A percentile compares a stretch with the other conserved stretches of the same genome.
Evolutionary conservation across 2,113 vertebrate genomes (phyloP).

Genomic region (Leucopsar rothschildi): DNA sequence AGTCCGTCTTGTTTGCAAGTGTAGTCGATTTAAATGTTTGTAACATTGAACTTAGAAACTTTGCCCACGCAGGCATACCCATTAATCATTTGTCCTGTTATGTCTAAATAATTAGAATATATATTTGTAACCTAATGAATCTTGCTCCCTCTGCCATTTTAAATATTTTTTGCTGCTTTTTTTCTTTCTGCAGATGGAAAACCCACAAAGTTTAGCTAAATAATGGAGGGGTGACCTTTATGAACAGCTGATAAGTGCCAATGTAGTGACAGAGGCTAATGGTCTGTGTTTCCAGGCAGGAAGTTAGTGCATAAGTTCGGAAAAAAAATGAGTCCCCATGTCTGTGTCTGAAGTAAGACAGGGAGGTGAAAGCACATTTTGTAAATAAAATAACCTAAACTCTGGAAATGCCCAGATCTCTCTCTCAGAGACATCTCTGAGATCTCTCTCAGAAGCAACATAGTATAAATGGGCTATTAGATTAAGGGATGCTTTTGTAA

Average conservation of each 20-base stretch:
- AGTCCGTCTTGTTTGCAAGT: background rate
- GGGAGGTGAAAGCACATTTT: background rate
- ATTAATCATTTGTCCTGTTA: background rate
- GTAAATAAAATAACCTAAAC: background rate
- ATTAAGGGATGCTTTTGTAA: fast-evolving
- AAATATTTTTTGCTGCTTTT: background rate
- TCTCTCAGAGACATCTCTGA: background rate
- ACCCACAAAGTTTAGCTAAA: background rate
- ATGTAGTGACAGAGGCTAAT: background rate
- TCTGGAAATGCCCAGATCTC: background rate
- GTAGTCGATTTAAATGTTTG: background rate
- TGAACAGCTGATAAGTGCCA: background rate
- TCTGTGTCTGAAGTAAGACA: background rate
- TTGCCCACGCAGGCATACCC: fast-evolving
- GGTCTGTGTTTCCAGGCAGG: background rate
- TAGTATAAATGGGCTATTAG: background rate
- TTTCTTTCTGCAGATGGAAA: background rate
- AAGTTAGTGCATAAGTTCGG: background rate
- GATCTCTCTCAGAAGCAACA: background rate
- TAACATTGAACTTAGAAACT: background rate
- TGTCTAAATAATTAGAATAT: background rate
- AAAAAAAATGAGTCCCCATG: background rate
- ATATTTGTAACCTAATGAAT: background rate
- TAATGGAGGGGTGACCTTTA: background rate
- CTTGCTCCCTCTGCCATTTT: background rate